phyloP scores from a whole-genome alignment of 2,888 invertebrate genomes.

The Nymphalis urticae region DNA sequence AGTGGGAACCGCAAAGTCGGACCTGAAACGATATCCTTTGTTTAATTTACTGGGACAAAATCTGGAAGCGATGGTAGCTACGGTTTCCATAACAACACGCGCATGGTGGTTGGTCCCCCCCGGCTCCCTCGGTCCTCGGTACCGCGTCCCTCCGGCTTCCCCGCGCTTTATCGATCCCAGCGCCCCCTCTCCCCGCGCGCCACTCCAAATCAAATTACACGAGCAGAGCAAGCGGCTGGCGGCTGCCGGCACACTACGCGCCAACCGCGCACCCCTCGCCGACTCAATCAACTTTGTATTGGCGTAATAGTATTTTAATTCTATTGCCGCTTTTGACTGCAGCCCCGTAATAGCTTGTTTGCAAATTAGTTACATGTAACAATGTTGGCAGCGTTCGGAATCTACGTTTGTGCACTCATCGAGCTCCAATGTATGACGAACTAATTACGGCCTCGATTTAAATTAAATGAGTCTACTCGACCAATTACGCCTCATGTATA shows the following conservation, averaged over 20 bases:
- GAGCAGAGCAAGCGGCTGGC: constrained; percentile 52
- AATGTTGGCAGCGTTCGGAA: constrained; percentile 43
- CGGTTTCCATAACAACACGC: constrained; percentile 80
- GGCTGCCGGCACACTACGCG: constrained; percentile 42
- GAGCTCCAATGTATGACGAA: constrained; percentile 32
- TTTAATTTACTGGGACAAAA: constrained; percentile 78
- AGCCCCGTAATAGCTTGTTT: constrained; percentile 67
- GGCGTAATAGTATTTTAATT: constrained; percentile 80
- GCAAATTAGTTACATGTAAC: constrained; percentile 65
- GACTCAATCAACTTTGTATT: constrained; percentile 76
- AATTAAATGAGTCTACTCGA: constrained; percentile 39
- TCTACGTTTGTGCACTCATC: constrained; percentile 27
- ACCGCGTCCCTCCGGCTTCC: constrained; percentile 38
- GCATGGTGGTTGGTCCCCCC: constrained; percentile 58
- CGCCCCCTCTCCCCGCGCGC: constrained; percentile 55
- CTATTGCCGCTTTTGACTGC: constrained; percentile 74
- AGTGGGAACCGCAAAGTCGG: constrained; percentile 38
- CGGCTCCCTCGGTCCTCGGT: constrained; percentile 35
- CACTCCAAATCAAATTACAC: constrained; percentile 81
- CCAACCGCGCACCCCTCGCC: constrained; percentile 42
- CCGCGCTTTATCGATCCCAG: constrained; percentile 58
- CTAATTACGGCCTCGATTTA: constrained; percentile 39
- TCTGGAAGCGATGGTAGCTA: constrained; percentile 77
- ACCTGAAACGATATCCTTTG: constrained; percentile 73
- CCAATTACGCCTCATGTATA: constrained; percentile 17